Conservation (phyloP, 35 echinoderm and acorn worm genomes). For the Amphiura filiformis region DNA sequence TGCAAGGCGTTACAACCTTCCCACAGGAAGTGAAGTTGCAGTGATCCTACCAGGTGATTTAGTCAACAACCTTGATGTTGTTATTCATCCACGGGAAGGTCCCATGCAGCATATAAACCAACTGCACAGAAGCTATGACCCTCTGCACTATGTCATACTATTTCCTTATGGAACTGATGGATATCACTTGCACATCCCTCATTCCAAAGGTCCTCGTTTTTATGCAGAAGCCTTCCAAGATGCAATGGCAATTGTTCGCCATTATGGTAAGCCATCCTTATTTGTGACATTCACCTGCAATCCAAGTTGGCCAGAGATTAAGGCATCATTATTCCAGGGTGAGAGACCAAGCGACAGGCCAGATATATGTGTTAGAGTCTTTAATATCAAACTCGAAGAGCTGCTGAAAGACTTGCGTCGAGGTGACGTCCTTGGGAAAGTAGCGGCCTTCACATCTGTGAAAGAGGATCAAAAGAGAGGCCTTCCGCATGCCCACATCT, state of each 20-base stretch:
- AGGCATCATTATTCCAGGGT: constrained; percentile 15
- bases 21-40: constrained; percentile 33
- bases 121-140: constrained; percentile 38
- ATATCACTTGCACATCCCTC: neutral
- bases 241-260: neutral
- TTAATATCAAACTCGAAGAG: neutral
- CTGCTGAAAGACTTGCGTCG: neutral
- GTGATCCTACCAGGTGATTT: constrained; percentile 15
- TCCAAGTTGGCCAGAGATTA: constrained; percentile 21
- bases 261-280: neutral
- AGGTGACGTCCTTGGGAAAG: too few species aligned
- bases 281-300: neutral
- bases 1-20: constrained; percentile 28
- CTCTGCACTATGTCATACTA: constrained; percentile 38
- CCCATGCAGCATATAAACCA: neutral
- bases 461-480: constrained; percentile 39
- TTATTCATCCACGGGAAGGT: constrained; percentile 2
- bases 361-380: constrained; percentile 3
- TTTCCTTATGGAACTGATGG: constrained; percentile 37
- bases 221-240: too few species aligned
- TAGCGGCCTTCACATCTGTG: neutral
- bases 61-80: constrained; percentile 16
- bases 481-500: constrained; percentile 18
- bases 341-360: constrained; percentile 15
- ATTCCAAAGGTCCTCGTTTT: neutral